A percentile compares a stretch with the other conserved stretches of the same genome.
These are phyloP conservation scores for Sturmia bella DNA, from an alignment of 2,888 invertebrate species.

Conservation along the genomic window DNA sequence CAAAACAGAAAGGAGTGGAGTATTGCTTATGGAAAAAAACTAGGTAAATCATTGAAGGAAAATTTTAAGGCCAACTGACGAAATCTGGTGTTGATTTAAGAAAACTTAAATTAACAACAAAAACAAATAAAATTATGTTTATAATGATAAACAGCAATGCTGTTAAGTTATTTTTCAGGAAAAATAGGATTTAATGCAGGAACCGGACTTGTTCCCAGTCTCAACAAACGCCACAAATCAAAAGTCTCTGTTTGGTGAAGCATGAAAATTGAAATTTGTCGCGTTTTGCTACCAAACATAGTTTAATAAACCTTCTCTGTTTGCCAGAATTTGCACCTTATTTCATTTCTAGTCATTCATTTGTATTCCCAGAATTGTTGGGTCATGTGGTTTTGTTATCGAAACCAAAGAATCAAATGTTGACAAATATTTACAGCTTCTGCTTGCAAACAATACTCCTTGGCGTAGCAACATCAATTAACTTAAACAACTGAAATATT, in stretches of 20 bases:
- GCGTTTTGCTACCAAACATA: conserved; percentile 52
- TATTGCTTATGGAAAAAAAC: conserved; percentile 80
- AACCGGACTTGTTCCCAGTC: no score
- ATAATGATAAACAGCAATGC: conserved; percentile 52
- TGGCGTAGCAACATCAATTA: conserved; percentile 68
- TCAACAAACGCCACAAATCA: background rate
- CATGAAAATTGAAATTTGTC: conserved; percentile 70
- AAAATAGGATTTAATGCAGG: background rate
- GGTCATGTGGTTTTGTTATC: conserved; percentile 67
- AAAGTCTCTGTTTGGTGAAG: conserved; percentile 24
- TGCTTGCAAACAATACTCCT: conserved; percentile 64
- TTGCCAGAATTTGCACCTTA: background rate
- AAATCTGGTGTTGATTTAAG: conserved; percentile 73
- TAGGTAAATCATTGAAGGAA: conserved; percentile 72
- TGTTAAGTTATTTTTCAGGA: conserved; percentile 35
- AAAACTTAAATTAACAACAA: conserved; percentile 64
- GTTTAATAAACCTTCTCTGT: conserved; percentile 26
- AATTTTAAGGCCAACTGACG: conserved; percentile 61
- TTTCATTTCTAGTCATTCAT: conserved; percentile 33
- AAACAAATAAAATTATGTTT: conserved; percentile 64
- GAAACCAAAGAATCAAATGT: conserved; percentile 65
- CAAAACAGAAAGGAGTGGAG: conserved; percentile 73
- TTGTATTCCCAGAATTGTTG: conserved; percentile 62
- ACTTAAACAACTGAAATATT: conserved; percentile 48
- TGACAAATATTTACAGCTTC: conserved; percentile 71